Percentiles rank a stretch among this genome's conserved stretches.
These are phyloP conservation scores for Lepidonotus clava DNA, from an alignment of 2,888 invertebrate genomes.

Conservation along the genomic window DNA sequence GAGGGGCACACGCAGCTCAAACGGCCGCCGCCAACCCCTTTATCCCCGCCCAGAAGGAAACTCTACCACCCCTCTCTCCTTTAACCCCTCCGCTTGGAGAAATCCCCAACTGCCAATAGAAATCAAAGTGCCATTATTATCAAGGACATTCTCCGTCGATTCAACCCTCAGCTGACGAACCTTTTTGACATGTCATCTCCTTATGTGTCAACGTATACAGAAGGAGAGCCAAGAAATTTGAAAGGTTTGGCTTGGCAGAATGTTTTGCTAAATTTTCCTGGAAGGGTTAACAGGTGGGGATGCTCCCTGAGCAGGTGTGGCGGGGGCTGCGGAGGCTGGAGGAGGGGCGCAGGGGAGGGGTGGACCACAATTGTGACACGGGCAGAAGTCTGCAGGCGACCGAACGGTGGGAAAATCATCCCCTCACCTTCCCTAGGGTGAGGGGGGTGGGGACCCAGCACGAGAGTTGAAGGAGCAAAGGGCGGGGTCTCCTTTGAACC, in stretches of 20 bases:
- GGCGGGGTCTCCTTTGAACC: neutral
- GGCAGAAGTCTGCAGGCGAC: neutral
- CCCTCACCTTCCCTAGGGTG: neutral
- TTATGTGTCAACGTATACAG: too few species aligned
- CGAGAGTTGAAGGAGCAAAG: neutral
- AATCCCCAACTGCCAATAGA: neutral
- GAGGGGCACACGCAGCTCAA: neutral
- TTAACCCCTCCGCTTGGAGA: neutral
- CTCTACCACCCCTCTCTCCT: neutral
- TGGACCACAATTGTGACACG: constrained; percentile 1
- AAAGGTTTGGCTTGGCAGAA: too few species aligned
- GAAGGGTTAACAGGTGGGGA: neutral
- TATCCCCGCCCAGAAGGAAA: neutral
- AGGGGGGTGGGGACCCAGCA: too few species aligned
- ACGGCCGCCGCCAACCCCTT: neutral
- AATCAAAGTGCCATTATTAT: too few species aligned
- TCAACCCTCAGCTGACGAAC: too few species aligned
- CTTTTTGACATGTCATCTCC: too few species aligned
- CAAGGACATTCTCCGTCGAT: too few species aligned
- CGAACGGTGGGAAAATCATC: neutral
- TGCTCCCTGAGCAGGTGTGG: neutral
- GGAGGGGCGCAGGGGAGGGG: neutral
- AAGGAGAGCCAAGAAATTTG: too few species aligned
- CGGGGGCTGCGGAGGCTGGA: neutral
- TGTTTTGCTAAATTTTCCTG: too few species aligned